Base-by-base conservation (phyloP, 2,797 vertebrate species). In the Loris lydekkerianus region DNA sequence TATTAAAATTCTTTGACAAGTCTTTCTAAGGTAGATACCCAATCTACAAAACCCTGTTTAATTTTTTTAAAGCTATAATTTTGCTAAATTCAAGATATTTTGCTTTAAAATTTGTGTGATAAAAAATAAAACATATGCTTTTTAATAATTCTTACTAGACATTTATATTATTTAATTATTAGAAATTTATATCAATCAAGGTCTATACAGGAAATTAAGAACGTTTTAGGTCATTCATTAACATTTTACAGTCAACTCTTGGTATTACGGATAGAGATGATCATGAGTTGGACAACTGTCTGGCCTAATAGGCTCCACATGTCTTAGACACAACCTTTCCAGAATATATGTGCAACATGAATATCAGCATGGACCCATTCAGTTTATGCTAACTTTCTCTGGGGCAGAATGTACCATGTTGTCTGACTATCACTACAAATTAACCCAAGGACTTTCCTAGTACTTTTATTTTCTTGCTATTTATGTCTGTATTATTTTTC, bases 91-190 rank as follows among this genome's bases (percentile, higher is more conserved):
- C 1, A 14, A 69, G 67, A 37, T 0, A 69, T 77, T 93, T 84
- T 84, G 20, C 56, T 95, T 86, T 94, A 67, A 91, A 84, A 70
- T 93, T 11, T 20, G 5, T 70, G 60, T 85, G 31, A 77, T 23
- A 37, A 89, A 85, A 89, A 82, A 17, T 78, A 91, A 81, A 40
- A 78, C 4, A 27, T 37, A 83, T 49, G 86, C 80, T 69, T 84
- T 81, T 83, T 70, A 40, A 60, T 27, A 90, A 60, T 75, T 93
- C 7, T 81, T 69, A 69, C 34, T 34, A 77, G 3, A 89, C 86
- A 92, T 81, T 93, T 49, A 90, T 80, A 27, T 67, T 75, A 93
- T 37, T 72, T 8, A 93, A 46, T 72, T 8, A 34, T 94, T 37
- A 58, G n/a, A 80, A 58, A 58, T 58, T 80, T 58, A 37, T 7